Percentiles rank a stretch among this genome's conserved stretches.
phyloP scores from a whole-genome alignment of 1,140 invertebrate genomes.

The Bursaphelenchus mucronatus region DNA sequence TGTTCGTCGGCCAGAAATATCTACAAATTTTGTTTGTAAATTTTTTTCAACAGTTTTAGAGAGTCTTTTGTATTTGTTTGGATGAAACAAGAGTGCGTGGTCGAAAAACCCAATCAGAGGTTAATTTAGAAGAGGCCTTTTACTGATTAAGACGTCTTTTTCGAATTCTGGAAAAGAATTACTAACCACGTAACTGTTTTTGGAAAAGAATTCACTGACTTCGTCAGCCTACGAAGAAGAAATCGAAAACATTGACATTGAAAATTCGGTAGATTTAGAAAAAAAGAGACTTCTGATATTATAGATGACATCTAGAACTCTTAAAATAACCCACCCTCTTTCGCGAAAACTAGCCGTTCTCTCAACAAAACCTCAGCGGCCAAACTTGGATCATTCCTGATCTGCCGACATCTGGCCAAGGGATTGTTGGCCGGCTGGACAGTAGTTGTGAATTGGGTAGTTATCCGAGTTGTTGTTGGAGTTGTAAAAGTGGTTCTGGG shows the following conservation, averaged over 20 bases:
- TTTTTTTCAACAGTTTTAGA: background rate
- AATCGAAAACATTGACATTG: constrained; percentile 17
- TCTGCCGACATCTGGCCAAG: constrained; percentile 51
- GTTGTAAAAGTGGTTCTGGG: constrained; percentile 5
- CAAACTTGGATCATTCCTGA: constrained; percentile 48
- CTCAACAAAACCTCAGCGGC: constrained; percentile 54
- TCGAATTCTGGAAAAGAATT: too few relatives aligned
- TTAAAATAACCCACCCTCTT: constrained; percentile 41
- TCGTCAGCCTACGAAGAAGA: background rate
- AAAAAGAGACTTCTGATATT: background rate
- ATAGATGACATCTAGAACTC: background rate
- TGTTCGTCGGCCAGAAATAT: constrained; percentile 50
- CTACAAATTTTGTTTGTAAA: constrained; percentile 21
- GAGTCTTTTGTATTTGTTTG: too few relatives aligned
- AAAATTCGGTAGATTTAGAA: constrained; percentile 10
- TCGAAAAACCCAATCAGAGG: too few relatives aligned
- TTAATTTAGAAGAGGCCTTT: too few relatives aligned
- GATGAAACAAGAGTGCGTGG: too few relatives aligned
- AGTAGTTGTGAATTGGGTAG: constrained; percentile 22
- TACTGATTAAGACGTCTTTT: too few relatives aligned
- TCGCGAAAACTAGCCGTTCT: constrained; percentile 47
- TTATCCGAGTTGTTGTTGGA: constrained; percentile 19
- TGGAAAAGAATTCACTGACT: constrained; percentile 8
- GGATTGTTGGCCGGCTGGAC: constrained; percentile 22
- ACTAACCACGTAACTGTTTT: too few relatives aligned